Base-by-base conservation (phyloP, 2,888 invertebrate species). In the Sipunculus nudus region DNA sequence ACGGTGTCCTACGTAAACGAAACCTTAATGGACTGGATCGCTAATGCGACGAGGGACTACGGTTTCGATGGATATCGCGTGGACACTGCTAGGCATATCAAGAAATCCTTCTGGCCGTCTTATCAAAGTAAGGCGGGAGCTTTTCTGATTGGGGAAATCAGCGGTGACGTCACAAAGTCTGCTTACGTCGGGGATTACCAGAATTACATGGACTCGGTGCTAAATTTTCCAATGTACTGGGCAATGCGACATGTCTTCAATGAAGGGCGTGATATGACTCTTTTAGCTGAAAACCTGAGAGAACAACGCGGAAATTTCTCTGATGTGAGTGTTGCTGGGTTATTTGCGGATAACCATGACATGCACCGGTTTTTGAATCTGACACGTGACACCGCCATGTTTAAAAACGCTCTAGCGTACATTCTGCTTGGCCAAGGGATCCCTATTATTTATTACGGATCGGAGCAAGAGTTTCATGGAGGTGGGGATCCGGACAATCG, bases 261-360 rank as follows among this genome's bases (percentile, higher is more conserved):
- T 28, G 48, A 65, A 25, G 54, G 57, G 10, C 16, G 59, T 21
- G 53, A 64, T 8, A 50, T 65, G 47, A 48, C 29, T 21, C 21
- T 25, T 21, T 48, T 65, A 5, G 31, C 21, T 28, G 48, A 56
- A 19, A 29, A 41, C 23, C 25, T 61, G 13, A n/a, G 23, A 19
- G 43, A 56, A 38, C 60, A 72, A 65, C 35, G 61, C 16, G 26
- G 31, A 16, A 40, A 54, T 21, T 73, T 72, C 49, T 41, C 46
- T 19, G 73, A 73, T 57, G 49, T 59, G 10, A 62, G 61, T 8
- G 65, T 69, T 21, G 53, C 71, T n/a, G 72, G 72, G 3, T 45
- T 50, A 25, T 71, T 73, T 57, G 52, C 63, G 2, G 73, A 73
- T 53, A 73, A 73, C 53, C 73, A 73, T 29, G 73, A 73, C 56